Base-by-base conservation (phyloP, 2,113 vertebrate species). In the Saccopteryx bilineata region DNA sequence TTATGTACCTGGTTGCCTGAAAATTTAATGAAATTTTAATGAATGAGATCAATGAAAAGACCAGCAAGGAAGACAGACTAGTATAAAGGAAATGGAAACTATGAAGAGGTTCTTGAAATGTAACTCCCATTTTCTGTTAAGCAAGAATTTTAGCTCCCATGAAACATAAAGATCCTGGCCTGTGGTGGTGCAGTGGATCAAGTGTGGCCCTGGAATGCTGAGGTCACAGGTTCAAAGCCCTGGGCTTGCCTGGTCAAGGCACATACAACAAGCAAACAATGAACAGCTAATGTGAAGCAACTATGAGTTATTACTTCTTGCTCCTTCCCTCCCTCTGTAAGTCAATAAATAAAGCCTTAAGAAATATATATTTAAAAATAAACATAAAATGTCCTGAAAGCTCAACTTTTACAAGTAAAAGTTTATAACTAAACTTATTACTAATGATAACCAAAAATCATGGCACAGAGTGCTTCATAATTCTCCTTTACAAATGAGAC, bases 381-480 rank as follows among this genome's bases (percentile, higher is more conserved):
- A 39, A 39, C 39, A 39, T 39, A 39, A 39, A 83, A 66, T 18
- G 10, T 50, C n/a, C 66, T 50, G 12, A 78, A 72, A 91, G 65
- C 50, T 85, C 72, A 74, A 84, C 6, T 79, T 83, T 87, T 74
- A 88, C 7, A 95, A 74, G 9, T 76, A 31, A 79, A 84, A 74
- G 54, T 87, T 88, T 91, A 93, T 83, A 88, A 93, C 33, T 39
- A 92, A 93, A 82, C 28, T 86, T 91, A 91, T 28, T 81, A 80
- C 17, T 72, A 31, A 91, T 84, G 83, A 82, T 82, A 82, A 90
- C 18, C 3, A 61, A 68, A 87, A 66, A 31, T 24, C 28, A 8
- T 39, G 60, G 46, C 6, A 75, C 46, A 69, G 1, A 58, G 48
- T 82, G 19, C 24, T 65, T 61, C 56, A 14, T 71, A 66, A 91